Percentiles rank a stretch among this genome's conserved stretches.
Evolutionary conservation across 2,888 invertebrate species (phyloP).

Genomic region (Caenorhabditis afra): DNA sequence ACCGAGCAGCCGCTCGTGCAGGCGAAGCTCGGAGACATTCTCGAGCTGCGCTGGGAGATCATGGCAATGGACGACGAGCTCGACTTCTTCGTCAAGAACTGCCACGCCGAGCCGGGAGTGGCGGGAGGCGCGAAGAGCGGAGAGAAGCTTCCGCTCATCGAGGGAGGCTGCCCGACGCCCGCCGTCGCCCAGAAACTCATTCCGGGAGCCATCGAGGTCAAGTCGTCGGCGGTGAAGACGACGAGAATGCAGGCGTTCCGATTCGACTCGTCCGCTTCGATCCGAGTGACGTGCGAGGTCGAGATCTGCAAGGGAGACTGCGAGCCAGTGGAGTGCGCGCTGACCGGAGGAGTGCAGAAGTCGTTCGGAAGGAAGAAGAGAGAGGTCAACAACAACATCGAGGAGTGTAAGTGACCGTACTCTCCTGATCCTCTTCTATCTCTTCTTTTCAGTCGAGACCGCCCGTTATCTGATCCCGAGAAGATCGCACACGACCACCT

Average conservation of each 20-base stretch:
- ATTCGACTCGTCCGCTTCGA: constrained; percentile 78
- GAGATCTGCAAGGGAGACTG: constrained; percentile 80
- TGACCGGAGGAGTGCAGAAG: constrained; percentile 72
- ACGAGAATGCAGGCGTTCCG: constrained; percentile 79
- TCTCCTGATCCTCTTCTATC: too few relatives aligned
- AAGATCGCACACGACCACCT: constrained; percentile 76
- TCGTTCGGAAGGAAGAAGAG: constrained; percentile 80
- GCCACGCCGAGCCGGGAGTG: constrained; percentile 78
- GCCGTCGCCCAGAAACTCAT: constrained; percentile 80
- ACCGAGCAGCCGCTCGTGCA: constrained; percentile 69
- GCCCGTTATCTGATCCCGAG: constrained; percentile 78
- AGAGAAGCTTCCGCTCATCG: constrained; percentile 79
- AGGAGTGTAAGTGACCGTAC: constrained; percentile 63
- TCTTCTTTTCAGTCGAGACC: constrained; percentile 76
- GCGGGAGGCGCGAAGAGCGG: constrained; percentile 52
- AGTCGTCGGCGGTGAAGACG: constrained; percentile 67
- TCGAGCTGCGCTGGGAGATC: constrained; percentile 80
- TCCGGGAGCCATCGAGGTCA: constrained; percentile 76
- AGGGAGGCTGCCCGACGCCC: constrained; percentile 80
- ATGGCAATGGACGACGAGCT: constrained; percentile 81
- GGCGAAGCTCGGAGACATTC: constrained; percentile 80
- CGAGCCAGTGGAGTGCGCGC: constrained; percentile 76
- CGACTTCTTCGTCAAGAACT: constrained; percentile 80
- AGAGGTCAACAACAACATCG: constrained; percentile 67
- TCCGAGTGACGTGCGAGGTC: constrained; percentile 78